These are phyloP conservation scores for Diplazon laetatorius DNA, from an alignment of 2,888 invertebrate species.

Conservation along the genomic window DNA sequence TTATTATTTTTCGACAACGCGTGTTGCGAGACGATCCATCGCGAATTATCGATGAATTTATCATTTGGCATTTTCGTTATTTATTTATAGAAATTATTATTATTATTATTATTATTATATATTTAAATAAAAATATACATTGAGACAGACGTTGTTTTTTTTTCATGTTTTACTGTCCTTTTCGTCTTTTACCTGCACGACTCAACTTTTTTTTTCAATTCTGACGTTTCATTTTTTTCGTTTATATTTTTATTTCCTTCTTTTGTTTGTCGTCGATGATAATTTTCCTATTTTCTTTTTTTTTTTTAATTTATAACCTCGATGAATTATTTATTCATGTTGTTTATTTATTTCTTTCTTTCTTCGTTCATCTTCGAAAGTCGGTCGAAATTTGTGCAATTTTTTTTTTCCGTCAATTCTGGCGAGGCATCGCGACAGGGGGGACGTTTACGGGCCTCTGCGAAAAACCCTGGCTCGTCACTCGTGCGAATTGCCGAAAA, in stretches of 20 bases:
- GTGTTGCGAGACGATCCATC: slow-evolving; percentile 35
- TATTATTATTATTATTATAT: slow-evolving; percentile 36
- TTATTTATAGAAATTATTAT: slow-evolving; percentile 74
- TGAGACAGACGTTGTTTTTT: neutral
- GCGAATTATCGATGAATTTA: slow-evolving; percentile 50
- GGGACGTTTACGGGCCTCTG: slow-evolving; percentile 24
- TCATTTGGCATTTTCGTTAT: slow-evolving; percentile 72
- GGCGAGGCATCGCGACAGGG: slow-evolving; percentile 31
- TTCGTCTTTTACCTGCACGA: no score
- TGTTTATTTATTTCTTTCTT: no score
- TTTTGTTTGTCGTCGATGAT: neutral
- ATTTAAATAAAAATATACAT: slow-evolving; percentile 1
- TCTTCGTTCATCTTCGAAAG: neutral
- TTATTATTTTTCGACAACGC: slow-evolving; percentile 32
- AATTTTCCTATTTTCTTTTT: no score
- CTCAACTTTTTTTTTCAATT: slow-evolving; percentile 13
- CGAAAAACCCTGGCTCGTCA: slow-evolving; percentile 66
- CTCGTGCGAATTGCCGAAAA: slow-evolving; percentile 73
- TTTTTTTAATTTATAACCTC: slow-evolving; percentile 1
- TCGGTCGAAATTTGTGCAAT: neutral
- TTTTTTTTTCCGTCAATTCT: slow-evolving; percentile 3
- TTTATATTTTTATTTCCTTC: neutral
- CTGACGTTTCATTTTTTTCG: neutral
- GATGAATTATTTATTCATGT: neutral
- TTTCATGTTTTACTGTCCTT: no score